Evolutionary conservation across 1,140 invertebrate genomes (phyloP), one percentile per base, ranked within the genome.

Genomic region (Leguminivora glycinivorella): DNA sequence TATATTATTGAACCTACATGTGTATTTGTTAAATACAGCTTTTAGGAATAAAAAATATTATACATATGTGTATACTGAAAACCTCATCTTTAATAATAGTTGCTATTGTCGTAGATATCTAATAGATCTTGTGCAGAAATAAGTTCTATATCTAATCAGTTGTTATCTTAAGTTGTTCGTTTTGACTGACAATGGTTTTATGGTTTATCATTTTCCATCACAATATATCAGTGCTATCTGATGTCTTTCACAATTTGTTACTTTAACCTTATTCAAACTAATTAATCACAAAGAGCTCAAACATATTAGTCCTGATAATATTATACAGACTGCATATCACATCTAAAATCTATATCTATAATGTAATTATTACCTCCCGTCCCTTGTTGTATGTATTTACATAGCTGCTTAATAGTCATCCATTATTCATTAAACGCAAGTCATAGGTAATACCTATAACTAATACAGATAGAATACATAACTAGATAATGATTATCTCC

Each of bases 141-240:
- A 38, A 29, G 58, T n/a, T n/a, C 2, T 26, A 1, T 63, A 63
- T 63, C 58, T 63, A 31, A 63, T 63, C 58, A 63, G 14, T 63
- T 63, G 1, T 29, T 63, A 63, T 63, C 58, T 63, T n/a, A 14
- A 63, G 14, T n/a, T 2, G 58, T 17, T 63, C 10, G n/a, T 4
- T 58, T 26, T 25, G 56, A 58, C 22, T 58, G 25, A 58, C 58
- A 63, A 60, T 60, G 24, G 14, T 38, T 38, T n/a, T n/a, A n/a
- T n/a, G n/a, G 14, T 29, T 63, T 63, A 63, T 31, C 25, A 17
- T 63, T 60, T 60, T 56, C 19, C 52, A 56, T 56, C 52, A 10
- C 22, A 22, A 25, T 4, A 43, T 43, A 17, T 52, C 47, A 52
- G 22, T 52, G 19, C 17, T 52, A 52, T 52, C 47, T 52, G 47